phyloP scores from a whole-genome alignment of 2,888 invertebrate species.

The Heliconius ethilla region DNA sequence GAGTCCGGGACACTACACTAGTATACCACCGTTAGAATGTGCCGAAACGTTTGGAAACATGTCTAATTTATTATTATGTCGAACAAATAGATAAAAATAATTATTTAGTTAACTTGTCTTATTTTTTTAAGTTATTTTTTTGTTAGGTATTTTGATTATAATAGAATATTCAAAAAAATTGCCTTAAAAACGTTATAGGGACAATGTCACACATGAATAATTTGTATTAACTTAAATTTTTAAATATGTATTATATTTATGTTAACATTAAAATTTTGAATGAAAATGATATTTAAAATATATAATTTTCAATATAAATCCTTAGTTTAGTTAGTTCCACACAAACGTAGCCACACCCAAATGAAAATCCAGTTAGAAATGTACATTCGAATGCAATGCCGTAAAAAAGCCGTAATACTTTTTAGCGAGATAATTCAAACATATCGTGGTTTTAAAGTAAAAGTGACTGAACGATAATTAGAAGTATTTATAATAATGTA shows the following conservation, averaged over 20 bases:
- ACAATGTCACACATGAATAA: background rate
- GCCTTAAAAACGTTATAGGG: too few species aligned
- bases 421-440: conserved; percentile 22
- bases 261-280: background rate
- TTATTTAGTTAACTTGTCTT: background rate
- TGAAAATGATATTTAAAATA: background rate
- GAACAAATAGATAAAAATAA: background rate
- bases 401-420: conserved; percentile 32
- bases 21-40: conserved; percentile 44
- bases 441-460: background rate
- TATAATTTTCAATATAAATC: background rate
- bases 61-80: background rate
- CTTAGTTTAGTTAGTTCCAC: conserved; percentile 13
- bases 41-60: conserved; percentile 49
- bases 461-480: conserved; percentile 15
- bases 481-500: background rate
- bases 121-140: background rate
- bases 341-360: conserved; percentile 27
- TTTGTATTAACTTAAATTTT: too few species aligned
- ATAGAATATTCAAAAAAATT: too few species aligned
- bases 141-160: background rate
- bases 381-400: conserved; percentile 21
- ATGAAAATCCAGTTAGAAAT: conserved; percentile 23
- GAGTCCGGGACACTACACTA: conserved; percentile 60
- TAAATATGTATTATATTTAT: too few species aligned